Percentiles rank a stretch among this genome's conserved stretches.
phyloP scores from a whole-genome alignment of 2,113 vertebrate genomes.

The Oenanthe oenanthe region DNA sequence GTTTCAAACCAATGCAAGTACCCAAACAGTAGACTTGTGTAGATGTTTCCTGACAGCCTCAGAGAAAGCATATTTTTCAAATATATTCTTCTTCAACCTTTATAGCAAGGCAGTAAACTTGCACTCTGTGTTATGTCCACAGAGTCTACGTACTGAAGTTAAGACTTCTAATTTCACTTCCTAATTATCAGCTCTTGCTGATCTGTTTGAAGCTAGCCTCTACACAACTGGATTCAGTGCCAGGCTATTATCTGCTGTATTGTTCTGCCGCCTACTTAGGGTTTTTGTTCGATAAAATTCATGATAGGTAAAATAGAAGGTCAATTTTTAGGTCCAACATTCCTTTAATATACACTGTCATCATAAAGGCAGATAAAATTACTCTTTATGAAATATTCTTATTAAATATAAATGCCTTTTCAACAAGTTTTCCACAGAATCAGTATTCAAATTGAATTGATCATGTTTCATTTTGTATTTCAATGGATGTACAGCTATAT shows the following conservation, averaged over 20 bases:
- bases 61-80: background rate
- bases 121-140: background rate
- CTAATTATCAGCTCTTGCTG: background rate
- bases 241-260: background rate
- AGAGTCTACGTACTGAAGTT: background rate
- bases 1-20: background rate
- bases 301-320: background rate
- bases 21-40: background rate
- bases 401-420: background rate
- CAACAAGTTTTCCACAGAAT: background rate
- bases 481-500: background rate
- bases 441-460: background rate
- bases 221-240: background rate
- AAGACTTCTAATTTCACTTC: background rate
- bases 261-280: background rate
- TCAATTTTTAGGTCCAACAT: background rate
- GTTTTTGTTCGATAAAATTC: background rate
- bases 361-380: background rate
- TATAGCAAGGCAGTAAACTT: background rate
- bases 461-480: background rate
- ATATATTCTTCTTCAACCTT: background rate
- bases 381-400: background rate
- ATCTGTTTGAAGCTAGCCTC: background rate
- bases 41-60: background rate
- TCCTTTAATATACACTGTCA: background rate